Evolutionary conservation across 1,140 invertebrate species (phyloP), one percentile per base, ranked within the genome.

Genomic region (Lordiphosa clarofinis): DNA sequence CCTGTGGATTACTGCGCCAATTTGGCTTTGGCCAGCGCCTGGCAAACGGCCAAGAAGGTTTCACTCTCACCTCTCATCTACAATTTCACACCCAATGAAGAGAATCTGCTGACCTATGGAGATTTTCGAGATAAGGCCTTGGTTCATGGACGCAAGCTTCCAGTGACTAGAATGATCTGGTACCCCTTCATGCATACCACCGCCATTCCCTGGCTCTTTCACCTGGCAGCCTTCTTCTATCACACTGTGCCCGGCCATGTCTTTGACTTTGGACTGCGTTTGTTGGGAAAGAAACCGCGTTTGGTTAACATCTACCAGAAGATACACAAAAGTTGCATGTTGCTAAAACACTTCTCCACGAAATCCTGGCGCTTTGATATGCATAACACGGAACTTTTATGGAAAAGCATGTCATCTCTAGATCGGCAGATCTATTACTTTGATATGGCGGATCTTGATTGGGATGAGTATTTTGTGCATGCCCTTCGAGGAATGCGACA

Each of bases 1-100:
- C 96, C 96, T 0, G 95, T 95, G 1, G 96, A 97, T 87, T 91
- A 93, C 72, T 92, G 93, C 31, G 92, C 94, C 9, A 96, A 95
- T 75, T 91, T 93, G 5, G 90, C 94, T 48, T 92, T 97, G 37
- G 92, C 92, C 2, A 90, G 91, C 12, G 94, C 94, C 0, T 95
- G 94, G 92, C 93, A 68, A 94, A 92, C 91, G 1, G 90, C 90
- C 28, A 21, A 35, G 5, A 24, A 40, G 7, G 6, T 10, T 7
- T 8, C 28, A 5, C 21, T 3, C 1, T 86, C 60, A 9, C 89
- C 90, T 9, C 78, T 91, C 2, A 92, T 94, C 19, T 94, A 94
- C 88, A 94, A 94, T 73, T 94, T 92, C 63, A 93, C 93, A 2
- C 92, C 93, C 2, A 92, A 91, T 0, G 88, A 88, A 4, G 91